phyloP scores from a whole-genome alignment of 2,113 vertebrate species.

The Cynocephalus volans region DNA sequence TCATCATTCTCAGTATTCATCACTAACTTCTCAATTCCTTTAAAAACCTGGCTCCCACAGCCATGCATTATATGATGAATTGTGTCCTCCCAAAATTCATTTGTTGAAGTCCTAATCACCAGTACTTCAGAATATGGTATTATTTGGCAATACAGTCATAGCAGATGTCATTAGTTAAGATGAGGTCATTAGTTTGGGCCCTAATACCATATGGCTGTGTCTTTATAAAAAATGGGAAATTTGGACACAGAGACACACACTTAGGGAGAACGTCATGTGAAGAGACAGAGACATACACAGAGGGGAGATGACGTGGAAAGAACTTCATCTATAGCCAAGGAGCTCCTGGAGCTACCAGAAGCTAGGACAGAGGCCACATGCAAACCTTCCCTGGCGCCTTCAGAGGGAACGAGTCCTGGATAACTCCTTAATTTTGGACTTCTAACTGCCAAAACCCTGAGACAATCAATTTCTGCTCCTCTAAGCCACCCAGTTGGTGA shows the following conservation, averaged over 20 bases:
- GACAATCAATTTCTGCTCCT: background rate
- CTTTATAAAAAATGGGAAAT: background rate
- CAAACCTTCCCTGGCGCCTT: background rate
- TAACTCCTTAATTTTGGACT: background rate
- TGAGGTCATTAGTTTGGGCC: too few relatives aligned
- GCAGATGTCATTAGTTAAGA: background rate
- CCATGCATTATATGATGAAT: background rate
- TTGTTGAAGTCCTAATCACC: background rate
- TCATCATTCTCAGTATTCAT: background rate
- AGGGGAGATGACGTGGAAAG: background rate
- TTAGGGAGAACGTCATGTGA: background rate
- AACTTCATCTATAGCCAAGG: background rate
- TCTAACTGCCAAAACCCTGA: too few relatives aligned
- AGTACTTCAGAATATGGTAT: background rate
- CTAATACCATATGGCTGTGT: background rate
- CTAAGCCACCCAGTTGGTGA: background rate
- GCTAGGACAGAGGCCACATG: background rate
- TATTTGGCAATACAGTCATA: background rate
- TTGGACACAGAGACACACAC: background rate
- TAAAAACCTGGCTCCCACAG: background rate
- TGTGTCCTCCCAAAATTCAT: background rate
- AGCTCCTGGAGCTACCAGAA: fast-evolving
- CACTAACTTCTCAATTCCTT: background rate
- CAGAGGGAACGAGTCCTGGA: background rate
- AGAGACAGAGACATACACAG: background rate